Evolutionary conservation across 1,140 invertebrate species (phyloP).

Genomic region (Whitmania pigra): DNA sequence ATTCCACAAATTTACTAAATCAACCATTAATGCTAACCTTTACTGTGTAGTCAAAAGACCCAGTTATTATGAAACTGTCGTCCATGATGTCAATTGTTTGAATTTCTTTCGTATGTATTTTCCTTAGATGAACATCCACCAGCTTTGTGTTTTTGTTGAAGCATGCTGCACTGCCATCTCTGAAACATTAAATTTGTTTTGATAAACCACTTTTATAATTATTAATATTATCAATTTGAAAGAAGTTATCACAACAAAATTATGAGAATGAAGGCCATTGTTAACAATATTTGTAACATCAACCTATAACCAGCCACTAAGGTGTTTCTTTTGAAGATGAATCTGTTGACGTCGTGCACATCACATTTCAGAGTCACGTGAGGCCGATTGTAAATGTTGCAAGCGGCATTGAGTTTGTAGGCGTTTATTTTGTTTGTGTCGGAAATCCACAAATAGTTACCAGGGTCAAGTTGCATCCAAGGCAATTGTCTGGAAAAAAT

Average conservation of each 20-base stretch:
- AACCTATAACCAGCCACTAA: constrained; percentile 7
- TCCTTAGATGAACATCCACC: neutral
- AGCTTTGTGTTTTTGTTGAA: neutral
- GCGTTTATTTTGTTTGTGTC: too few species aligned
- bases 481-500: too few species aligned
- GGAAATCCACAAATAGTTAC: too few species aligned
- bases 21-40: neutral
- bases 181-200: neutral
- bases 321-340: neutral
- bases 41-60: neutral
- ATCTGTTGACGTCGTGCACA: neutral
- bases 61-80: neutral
- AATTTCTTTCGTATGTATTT: constrained; percentile 2
- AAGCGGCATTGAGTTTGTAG: too few species aligned
- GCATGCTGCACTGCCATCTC: neutral
- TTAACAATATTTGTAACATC: neutral
- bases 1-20: too few species aligned
- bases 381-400: too few species aligned
- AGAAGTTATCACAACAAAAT: too few species aligned
- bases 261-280: too few species aligned
- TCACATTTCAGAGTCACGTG: too few species aligned
- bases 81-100: neutral
- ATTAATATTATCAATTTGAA: neutral
- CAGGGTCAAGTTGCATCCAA: too few species aligned
- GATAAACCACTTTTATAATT: neutral